These are phyloP conservation scores for Steatornis caripensis DNA, from an alignment of 2,113 vertebrate genomes.

Conservation along the genomic window DNA sequence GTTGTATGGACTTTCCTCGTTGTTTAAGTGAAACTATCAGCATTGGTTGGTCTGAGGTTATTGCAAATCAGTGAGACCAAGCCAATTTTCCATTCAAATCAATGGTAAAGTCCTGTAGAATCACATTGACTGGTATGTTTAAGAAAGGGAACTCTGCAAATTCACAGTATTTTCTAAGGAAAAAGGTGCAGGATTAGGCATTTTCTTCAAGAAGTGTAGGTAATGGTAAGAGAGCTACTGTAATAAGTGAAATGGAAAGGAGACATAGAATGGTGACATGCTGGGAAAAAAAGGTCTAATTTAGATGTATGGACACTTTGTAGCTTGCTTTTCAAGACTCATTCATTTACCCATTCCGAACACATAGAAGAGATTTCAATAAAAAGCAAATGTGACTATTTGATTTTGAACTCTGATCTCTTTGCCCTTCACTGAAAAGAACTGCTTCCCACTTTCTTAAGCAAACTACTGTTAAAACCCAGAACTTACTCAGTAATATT, in stretches of 20 bases:
- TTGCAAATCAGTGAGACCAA: neutral
- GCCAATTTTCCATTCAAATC: neutral
- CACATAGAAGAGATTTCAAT: neutral
- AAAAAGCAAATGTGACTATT: neutral
- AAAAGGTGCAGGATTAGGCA: neutral
- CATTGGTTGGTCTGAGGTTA: neutral
- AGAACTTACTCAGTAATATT: neutral
- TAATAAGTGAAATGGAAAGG: neutral
- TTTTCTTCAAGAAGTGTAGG: neutral
- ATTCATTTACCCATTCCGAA: neutral
- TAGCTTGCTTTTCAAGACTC: neutral
- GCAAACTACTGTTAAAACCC: neutral
- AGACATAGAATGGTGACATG: neutral
- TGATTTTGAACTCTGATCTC: neutral
- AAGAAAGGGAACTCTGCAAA: neutral
- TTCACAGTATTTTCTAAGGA: neutral
- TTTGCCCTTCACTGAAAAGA: neutral
- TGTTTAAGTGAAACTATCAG: neutral
- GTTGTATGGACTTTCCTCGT: neutral
- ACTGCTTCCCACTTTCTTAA: neutral
- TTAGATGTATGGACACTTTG: neutral
- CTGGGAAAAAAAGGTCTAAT: neutral
- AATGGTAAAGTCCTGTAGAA: neutral
- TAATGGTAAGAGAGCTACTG: neutral
- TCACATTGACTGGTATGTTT: neutral